Conservation (phyloP, 2,888 invertebrate species). For the Pherbina coryleti region DNA sequence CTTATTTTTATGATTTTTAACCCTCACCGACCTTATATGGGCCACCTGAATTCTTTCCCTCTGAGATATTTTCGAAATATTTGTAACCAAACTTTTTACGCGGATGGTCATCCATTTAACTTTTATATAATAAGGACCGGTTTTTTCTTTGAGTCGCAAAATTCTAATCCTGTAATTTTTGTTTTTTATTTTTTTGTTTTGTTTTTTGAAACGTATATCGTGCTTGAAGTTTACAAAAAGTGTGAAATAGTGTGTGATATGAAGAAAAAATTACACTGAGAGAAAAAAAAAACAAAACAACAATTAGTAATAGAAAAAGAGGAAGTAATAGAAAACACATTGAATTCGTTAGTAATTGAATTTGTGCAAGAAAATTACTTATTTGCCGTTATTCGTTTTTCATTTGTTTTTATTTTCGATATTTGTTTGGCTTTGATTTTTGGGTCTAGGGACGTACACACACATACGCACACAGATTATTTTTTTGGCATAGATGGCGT, state of each 20-base stretch:
- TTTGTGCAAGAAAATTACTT: slow-evolving; percentile 36
- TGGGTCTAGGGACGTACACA: slow-evolving; percentile 27
- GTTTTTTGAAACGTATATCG: neutral
- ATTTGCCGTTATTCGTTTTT: slow-evolving; percentile 18
- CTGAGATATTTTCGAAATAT: no score
- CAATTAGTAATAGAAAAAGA: slow-evolving; percentile 8
- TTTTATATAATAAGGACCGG: no score
- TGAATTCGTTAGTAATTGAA: slow-evolving; percentile 11
- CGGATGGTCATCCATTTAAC: no score
- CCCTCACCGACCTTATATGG: no score
- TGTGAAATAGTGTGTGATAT: neutral
- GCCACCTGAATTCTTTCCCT: no score
- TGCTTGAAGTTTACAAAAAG: neutral
- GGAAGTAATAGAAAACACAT: slow-evolving; percentile 17
- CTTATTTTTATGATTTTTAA: no score
- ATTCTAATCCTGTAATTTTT: neutral
- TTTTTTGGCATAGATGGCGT: slow-evolving; percentile 14
- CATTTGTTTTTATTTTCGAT: slow-evolving; percentile 1
- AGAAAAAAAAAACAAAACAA: slow-evolving; percentile 1
- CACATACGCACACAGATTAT: slow-evolving; percentile 30
- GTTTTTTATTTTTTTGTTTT: neutral
- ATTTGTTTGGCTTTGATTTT: slow-evolving; percentile 3
- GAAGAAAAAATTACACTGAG: slow-evolving; percentile 28
- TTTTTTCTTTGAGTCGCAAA: neutral
- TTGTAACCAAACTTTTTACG: no score